Evolutionary conservation across 1,140 invertebrate genomes (phyloP).

Genomic region (Aphaenogaster rudis): DNA sequence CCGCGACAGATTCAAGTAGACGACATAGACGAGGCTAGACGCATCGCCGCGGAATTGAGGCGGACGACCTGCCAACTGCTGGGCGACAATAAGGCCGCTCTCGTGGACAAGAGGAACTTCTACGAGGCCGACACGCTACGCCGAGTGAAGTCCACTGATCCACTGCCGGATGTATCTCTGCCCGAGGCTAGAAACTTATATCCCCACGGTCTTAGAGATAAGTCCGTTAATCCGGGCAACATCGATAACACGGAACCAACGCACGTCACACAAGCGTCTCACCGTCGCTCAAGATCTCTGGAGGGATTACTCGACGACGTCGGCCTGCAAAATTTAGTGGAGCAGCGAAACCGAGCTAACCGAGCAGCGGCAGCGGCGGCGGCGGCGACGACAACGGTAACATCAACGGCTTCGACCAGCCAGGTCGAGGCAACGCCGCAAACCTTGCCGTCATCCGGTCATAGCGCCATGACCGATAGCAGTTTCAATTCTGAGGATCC

Average conservation of each 20-base stretch:
- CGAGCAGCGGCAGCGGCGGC: constrained; percentile 47
- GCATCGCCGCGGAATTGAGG: constrained; percentile 89
- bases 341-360: constrained; percentile 77
- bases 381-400: background rate
- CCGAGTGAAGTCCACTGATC: constrained; percentile 87
- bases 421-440: background rate
- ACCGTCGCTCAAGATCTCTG: constrained; percentile 88
- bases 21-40: constrained; percentile 86
- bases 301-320: constrained; percentile 90
- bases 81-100: constrained; percentile 87
- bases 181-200: constrained; percentile 87
- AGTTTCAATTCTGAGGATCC: constrained; percentile 89
- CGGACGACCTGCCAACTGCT: constrained; percentile 90
- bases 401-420: background rate
- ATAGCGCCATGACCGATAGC: background rate
- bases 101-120: constrained; percentile 92
- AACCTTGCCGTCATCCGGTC: background rate
- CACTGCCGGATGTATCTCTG: constrained; percentile 75
- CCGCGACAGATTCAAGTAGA: constrained; percentile 82
- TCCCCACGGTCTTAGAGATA: constrained; percentile 85
- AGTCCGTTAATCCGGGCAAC: constrained; percentile 72
- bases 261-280: constrained; percentile 72
- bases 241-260: constrained; percentile 24
- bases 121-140: constrained; percentile 91
- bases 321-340: constrained; percentile 82